Conservation (phyloP, 2,797 vertebrate genomes). For the Fistularia commersonii region DNA sequence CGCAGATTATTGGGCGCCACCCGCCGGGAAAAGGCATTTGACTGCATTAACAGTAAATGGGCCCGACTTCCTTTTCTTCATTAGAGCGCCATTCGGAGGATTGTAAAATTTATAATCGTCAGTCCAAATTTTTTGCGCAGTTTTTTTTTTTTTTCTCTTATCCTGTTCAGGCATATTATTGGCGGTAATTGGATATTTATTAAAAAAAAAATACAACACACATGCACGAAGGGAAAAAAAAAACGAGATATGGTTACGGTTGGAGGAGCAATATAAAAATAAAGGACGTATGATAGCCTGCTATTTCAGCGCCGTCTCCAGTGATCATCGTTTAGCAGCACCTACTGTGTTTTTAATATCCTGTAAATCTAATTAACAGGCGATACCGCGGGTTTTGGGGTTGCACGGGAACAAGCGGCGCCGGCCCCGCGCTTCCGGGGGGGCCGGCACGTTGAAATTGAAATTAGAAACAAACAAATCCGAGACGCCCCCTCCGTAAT, state of each 20-base stretch:
- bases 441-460: constrained; percentile 42
- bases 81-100: constrained; percentile 70
- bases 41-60: constrained; percentile 76
- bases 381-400: constrained; percentile 69
- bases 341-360: constrained; percentile 79
- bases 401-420: constrained; percentile 57
- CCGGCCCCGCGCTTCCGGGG: constrained; percentile 43
- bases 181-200: constrained; percentile 66
- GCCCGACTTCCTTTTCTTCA: constrained; percentile 73
- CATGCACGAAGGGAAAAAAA: no score
- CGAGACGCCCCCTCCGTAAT: constrained; percentile 32
- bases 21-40: constrained; percentile 77
- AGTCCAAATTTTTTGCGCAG: constrained; percentile 54
- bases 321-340: constrained; percentile 74
- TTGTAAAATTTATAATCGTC: constrained; percentile 62
- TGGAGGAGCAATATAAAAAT: constrained; percentile 62
- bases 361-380: constrained; percentile 77
- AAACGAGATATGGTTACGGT: constrained; percentile 64
- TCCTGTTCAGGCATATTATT: constrained; percentile 52
- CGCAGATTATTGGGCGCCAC: constrained; percentile 73
- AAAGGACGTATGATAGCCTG: constrained; percentile 60
- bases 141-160: constrained; percentile 61
- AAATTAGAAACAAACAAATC: constrained; percentile 56
- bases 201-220: constrained; percentile 69
- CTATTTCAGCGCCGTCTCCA: constrained; percentile 66